These are phyloP conservation scores for Pegoplata infirma DNA, from an alignment of 2,888 invertebrate species.

Conservation along the genomic window DNA sequence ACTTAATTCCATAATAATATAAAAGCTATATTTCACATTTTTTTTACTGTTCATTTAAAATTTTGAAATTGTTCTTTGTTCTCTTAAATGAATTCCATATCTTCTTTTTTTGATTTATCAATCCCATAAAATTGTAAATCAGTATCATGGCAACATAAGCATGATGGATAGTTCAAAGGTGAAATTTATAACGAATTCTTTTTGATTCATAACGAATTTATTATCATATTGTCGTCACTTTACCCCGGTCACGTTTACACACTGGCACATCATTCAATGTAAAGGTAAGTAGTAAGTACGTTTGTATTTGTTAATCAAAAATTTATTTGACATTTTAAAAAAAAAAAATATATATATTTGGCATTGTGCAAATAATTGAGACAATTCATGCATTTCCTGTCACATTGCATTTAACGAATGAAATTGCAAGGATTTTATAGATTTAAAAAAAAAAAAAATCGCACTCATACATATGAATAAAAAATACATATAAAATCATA, in stretches of 20 bases:
- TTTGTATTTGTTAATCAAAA: conserved; percentile 33
- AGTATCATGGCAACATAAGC: neutral
- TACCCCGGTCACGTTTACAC: neutral
- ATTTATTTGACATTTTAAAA: conserved; percentile 59
- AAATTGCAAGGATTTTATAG: conserved; percentile 30
- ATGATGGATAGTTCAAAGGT: conserved; percentile 40
- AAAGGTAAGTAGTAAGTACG: no score
- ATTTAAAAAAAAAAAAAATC: neutral
- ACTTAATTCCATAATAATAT: no score
- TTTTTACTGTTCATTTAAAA: neutral
- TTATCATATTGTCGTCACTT: neutral
- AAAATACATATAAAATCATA: no score
- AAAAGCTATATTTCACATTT: no score
- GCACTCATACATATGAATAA: neutral
- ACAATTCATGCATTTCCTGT: conserved; percentile 62
- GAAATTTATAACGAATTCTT: neutral
- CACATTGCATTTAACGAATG: conserved; percentile 59
- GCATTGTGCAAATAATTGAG: conserved; percentile 58
- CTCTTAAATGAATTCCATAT: neutral
- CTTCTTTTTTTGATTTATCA: neutral
- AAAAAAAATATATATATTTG: no score
- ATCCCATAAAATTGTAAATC: neutral
- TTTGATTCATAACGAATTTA: neutral
- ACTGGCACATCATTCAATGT: neutral
- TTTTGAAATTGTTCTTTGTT: neutral